A percentile compares a stretch with the other conserved stretches of the same genome.
phyloP scores from a whole-genome alignment of 2,888 invertebrate species.

The Chymomyza amoena region DNA sequence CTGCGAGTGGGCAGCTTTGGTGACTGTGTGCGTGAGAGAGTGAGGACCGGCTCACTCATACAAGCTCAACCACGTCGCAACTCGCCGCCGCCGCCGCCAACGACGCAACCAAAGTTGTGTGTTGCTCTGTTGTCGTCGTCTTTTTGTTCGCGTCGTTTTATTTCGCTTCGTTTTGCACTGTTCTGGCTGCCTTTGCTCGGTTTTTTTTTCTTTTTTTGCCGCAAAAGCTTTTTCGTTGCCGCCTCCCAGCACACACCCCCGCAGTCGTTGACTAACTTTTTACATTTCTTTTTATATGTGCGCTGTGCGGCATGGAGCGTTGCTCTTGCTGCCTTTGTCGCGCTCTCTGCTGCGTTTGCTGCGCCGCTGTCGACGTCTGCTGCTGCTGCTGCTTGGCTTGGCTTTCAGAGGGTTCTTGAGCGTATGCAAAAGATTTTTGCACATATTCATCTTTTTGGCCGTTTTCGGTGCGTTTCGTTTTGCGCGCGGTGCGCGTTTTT shows the following conservation, averaged over 20 bases:
- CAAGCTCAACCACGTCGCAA: constrained; percentile 2
- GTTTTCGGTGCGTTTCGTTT: constrained; percentile 78
- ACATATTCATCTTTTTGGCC: constrained; percentile 78
- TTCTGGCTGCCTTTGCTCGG: constrained; percentile 16
- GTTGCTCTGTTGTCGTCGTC: constrained; percentile 35
- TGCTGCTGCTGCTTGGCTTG: constrained; percentile 39
- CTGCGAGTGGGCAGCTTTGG: not conserved
- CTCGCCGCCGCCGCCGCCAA: not conserved
- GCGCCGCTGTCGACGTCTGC: constrained; percentile 46
- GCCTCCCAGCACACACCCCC: constrained; percentile 13
- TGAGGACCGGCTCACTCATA: constrained; percentile 26
- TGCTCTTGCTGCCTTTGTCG: constrained; percentile 32
- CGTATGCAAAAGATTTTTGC: constrained; percentile 78
- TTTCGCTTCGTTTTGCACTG: constrained; percentile 53
- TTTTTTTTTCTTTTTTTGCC: constrained; percentile 49
- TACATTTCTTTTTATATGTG: constrained; percentile 42
- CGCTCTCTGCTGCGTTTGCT: constrained; percentile 27
- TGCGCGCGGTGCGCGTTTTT: constrained; percentile 53
- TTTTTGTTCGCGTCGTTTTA: constrained; percentile 56
- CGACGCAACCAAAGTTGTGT: too few species aligned
- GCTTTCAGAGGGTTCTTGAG: constrained; percentile 76
- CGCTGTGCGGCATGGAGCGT: constrained; percentile 16
- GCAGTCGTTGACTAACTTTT: constrained; percentile 4
- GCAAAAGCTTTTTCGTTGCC: constrained; percentile 47
- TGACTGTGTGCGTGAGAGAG: not conserved